A percentile compares a stretch with the other conserved stretches of the same genome.
Evolutionary conservation across 2,888 invertebrate species (phyloP).

Genomic region (Cremastinae sp.): DNA sequence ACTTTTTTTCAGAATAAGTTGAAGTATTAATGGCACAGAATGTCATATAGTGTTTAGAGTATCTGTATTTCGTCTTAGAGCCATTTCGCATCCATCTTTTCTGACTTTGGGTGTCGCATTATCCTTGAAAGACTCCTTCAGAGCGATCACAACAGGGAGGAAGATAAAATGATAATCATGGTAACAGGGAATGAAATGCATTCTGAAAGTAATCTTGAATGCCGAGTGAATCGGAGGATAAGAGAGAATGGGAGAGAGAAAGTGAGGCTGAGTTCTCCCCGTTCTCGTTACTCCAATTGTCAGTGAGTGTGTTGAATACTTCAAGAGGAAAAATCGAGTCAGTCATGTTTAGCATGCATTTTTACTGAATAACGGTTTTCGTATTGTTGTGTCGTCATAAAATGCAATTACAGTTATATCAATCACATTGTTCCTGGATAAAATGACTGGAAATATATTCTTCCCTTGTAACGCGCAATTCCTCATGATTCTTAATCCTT

Average conservation of each 20-base stretch:
- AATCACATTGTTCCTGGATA: conserved; percentile 21
- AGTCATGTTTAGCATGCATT: conserved; percentile 10
- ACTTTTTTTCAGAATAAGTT: background rate
- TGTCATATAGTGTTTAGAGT: no score
- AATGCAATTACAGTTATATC: conserved; percentile 5
- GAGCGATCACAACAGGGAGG: conserved; percentile 2
- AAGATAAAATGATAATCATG: conserved; percentile 13
- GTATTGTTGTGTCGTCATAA: conserved; percentile 40
- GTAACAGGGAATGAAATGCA: conserved; percentile 9
- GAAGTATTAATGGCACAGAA: no score
- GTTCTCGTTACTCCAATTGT: conserved; percentile 10
- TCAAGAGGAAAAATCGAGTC: conserved; percentile 27
- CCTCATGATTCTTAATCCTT: no score
- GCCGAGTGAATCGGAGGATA: conserved; percentile 4
- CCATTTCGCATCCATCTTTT: conserved; percentile 6
- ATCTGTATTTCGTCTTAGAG: no score
- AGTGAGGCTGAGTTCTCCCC: background rate
- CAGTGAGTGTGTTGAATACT: conserved; percentile 18
- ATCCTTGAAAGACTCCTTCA: conserved; percentile 7
- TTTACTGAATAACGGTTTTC: background rate
- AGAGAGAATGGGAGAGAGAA: conserved; percentile 8
- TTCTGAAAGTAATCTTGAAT: conserved; percentile 14
- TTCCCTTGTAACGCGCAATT: background rate
- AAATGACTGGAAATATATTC: background rate
- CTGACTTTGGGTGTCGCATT: conserved; percentile 20